Conservation (phyloP, 2,797 vertebrate species). For the Chlorospingus semifuscus region DNA sequence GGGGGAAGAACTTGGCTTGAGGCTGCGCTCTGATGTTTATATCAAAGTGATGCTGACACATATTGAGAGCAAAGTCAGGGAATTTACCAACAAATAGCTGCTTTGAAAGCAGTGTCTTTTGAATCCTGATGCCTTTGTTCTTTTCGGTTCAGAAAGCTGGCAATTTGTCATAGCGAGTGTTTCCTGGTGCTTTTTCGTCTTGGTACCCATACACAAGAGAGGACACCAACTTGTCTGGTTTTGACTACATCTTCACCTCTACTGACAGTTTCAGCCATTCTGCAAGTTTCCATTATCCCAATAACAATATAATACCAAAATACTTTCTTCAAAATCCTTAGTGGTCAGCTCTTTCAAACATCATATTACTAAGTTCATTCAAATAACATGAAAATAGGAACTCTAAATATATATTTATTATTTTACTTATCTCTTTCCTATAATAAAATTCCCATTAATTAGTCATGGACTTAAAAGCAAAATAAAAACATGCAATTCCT, state of each 20-base stretch:
- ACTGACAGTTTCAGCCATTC: neutral
- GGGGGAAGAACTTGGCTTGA: neutral
- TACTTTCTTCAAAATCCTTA: neutral
- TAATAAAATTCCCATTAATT: neutral
- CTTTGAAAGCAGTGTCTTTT: neutral
- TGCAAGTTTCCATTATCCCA: neutral
- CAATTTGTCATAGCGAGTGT: neutral
- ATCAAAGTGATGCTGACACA: slow-evolving; percentile 27
- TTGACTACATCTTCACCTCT: neutral
- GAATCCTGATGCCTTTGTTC: slow-evolving; percentile 10
- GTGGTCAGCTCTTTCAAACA: neutral
- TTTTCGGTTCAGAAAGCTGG: neutral
- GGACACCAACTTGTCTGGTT: neutral
- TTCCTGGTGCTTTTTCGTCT: neutral
- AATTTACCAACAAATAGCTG: slow-evolving; percentile 5
- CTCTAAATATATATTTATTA: neutral
- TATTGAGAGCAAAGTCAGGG: neutral
- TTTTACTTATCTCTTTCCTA: neutral
- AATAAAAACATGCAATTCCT: neutral
- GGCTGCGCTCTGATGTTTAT: slow-evolving; percentile 1
- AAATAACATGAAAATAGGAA: neutral
- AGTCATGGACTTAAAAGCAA: neutral
- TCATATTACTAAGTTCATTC: neutral
- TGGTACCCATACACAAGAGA: neutral
- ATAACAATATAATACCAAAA: neutral